Conservation (phyloP, 1,140 invertebrate species). For the Lamellibrachia luymesi region DNA sequence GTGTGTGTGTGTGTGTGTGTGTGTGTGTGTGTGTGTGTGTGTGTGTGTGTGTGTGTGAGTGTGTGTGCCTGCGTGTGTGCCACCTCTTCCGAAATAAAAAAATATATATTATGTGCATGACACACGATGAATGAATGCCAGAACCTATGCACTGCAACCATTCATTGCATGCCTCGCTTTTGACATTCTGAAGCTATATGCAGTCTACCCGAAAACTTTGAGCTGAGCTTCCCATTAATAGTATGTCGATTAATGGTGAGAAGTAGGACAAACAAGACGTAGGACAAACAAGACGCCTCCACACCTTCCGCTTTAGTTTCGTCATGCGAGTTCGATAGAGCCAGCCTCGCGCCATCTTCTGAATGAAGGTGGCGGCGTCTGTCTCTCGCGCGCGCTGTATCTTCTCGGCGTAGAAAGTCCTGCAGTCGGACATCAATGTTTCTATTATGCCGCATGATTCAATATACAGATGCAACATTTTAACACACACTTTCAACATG, state of each 20-base stretch:
- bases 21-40: no score
- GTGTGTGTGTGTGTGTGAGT: no score
- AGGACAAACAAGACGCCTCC: background rate
- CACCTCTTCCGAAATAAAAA: no score
- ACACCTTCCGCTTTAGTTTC: background rate
- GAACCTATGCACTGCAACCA: no score
- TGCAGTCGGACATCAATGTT: background rate
- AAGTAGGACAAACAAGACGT: no score
- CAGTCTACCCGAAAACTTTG: background rate
- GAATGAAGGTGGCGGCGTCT: background rate
- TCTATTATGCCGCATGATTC: background rate
- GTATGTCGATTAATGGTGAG: background rate
- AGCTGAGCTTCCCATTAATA: background rate
- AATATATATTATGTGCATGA: no score
- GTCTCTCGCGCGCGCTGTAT: background rate
- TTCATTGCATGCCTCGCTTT: no score
- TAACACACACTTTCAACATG: no score
- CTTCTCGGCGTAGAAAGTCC: background rate
- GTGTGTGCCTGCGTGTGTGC: no score
- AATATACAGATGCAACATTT: no score
- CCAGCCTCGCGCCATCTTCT: slow-evolving; percentile 1
- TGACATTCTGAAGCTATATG: background rate
- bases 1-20: no score
- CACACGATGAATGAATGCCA: no score
- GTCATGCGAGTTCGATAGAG: background rate